Evolutionary conservation across 2,113 vertebrate species (phyloP).

Genomic region (Conger conger): DNA sequence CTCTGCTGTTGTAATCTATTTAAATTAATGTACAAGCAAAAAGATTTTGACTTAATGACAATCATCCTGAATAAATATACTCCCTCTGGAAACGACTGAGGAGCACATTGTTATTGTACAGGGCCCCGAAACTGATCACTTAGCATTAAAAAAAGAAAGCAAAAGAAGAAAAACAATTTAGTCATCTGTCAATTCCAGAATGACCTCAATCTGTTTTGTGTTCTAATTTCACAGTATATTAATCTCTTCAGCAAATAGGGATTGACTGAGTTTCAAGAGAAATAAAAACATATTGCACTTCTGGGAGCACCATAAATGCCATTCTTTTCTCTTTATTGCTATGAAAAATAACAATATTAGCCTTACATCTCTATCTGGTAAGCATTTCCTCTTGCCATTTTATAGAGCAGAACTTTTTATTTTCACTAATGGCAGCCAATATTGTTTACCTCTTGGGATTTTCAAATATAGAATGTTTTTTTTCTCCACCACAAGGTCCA

Average conservation of each 20-base stretch:
- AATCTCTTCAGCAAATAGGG: conserved; percentile 4
- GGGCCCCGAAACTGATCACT: not conserved
- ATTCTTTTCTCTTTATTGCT: not conserved
- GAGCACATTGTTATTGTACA: not conserved
- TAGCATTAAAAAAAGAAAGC: not conserved
- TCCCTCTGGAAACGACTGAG: not conserved
- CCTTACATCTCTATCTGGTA: not conserved
- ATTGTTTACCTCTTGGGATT: not conserved
- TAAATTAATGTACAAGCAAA: not conserved
- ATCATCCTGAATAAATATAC: not conserved
- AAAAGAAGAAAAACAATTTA: not conserved
- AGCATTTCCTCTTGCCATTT: not conserved
- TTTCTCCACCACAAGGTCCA: not conserved
- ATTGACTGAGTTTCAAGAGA: not conserved
- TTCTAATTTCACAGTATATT: conserved; percentile 21
- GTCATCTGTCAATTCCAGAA: not conserved
- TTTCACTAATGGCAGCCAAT: not conserved
- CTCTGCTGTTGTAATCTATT: not conserved
- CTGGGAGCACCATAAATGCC: not conserved
- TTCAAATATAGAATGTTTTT: not conserved
- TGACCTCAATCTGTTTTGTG: not conserved
- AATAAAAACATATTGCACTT: not conserved
- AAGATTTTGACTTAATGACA: not conserved
- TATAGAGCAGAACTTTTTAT: not conserved
- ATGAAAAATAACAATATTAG: not conserved